Evolutionary conservation across 2,113 vertebrate species (phyloP).

Genomic region (Cephalopholis sonnerati): DNA sequence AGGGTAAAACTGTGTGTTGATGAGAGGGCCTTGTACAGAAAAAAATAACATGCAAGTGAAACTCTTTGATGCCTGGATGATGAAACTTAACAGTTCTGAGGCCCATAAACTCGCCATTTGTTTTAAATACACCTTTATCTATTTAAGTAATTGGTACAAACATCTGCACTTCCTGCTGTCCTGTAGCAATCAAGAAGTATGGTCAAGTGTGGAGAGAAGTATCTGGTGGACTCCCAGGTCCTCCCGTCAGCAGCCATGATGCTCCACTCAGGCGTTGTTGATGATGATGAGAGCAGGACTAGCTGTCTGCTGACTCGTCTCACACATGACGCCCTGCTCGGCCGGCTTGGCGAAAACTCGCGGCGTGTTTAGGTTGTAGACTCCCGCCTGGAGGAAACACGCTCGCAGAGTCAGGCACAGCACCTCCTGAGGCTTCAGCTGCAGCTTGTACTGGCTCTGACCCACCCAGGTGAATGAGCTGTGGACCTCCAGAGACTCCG

Average conservation of each 20-base stretch:
- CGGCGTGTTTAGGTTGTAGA: conserved; percentile 96
- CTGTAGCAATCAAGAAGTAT: not conserved
- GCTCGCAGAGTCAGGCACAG: conserved; percentile 89
- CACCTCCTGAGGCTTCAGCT: conserved; percentile 90
- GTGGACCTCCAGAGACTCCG: conserved; percentile 90
- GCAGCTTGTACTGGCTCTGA: conserved; percentile 94
- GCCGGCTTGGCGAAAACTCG: conserved; percentile 92
- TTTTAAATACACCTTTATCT: conserved; percentile 32
- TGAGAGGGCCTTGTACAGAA: not conserved
- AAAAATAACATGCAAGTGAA: conserved; percentile 12
- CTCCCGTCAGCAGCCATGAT: conserved; percentile 36
- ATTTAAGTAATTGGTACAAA: conserved; percentile 63
- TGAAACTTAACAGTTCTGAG: conserved; percentile 47
- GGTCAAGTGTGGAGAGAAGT: not conserved
- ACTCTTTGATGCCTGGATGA: not conserved
- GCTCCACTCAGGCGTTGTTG: conserved; percentile 84
- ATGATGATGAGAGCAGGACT: conserved; percentile 97
- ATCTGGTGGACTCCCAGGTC: not conserved
- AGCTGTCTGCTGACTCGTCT: conserved; percentile 94
- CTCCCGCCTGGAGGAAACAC: conserved; percentile 94
- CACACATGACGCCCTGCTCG: conserved; percentile 88
- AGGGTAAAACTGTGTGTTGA: not conserved
- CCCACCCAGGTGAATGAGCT: conserved; percentile 96
- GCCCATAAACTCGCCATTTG: conserved; percentile 55
- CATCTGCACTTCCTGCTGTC: conserved; percentile 32